Conservation (phyloP, 2,797 vertebrate species). For the Knipowitschia caucasica region DNA sequence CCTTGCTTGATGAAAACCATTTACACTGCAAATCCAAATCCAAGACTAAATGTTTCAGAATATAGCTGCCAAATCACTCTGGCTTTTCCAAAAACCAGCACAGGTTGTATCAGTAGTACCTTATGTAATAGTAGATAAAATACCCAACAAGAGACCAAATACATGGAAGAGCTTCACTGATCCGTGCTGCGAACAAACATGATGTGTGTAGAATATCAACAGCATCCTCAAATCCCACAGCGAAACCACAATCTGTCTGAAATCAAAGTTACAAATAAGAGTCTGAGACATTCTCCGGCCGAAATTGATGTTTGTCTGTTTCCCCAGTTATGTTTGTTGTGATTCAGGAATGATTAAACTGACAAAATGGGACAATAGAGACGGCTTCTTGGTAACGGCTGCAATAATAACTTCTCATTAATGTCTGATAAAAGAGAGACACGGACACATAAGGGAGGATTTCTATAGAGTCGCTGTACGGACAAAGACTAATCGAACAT, state of each 20-base stretch:
- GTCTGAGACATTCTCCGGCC: background rate
- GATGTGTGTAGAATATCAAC: constrained; percentile 37
- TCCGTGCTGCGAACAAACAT: constrained; percentile 24
- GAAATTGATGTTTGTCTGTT: background rate
- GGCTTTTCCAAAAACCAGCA: constrained; percentile 36
- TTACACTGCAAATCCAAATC: background rate
- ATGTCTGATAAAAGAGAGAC: background rate
- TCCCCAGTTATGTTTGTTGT: background rate
- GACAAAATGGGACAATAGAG: constrained; percentile 5
- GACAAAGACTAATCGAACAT: constrained; percentile 1
- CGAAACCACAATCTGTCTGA: constrained; percentile 2
- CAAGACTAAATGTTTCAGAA: constrained; percentile 22
- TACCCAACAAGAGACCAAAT: constrained; percentile 26
- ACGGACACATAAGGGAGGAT: background rate
- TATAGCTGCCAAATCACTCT: constrained; percentile 38
- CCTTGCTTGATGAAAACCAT: background rate
- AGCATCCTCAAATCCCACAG: background rate
- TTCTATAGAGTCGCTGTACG: background rate
- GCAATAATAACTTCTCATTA: constrained; percentile 10
- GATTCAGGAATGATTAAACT: background rate
- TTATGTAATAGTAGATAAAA: constrained; percentile 31
- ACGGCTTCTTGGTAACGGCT: background rate
- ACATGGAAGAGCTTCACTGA: constrained; percentile 19
- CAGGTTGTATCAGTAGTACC: constrained; percentile 26
- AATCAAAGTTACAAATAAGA: constrained; percentile 6